Conservation (phyloP, 2,113 vertebrate genomes). For the Euleptes europaea region DNA sequence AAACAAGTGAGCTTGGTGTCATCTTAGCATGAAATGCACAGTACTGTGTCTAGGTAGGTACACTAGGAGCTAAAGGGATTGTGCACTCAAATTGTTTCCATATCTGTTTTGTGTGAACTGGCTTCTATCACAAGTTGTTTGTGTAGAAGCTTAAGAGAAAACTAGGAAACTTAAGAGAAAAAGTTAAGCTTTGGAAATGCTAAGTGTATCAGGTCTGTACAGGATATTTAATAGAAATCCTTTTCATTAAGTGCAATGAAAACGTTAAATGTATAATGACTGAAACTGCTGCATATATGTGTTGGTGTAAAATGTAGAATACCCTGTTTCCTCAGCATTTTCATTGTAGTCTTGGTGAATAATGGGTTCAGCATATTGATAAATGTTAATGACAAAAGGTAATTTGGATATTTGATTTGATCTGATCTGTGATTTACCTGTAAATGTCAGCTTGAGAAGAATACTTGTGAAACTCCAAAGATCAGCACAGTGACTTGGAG, state of each 20-base stretch:
- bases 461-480: neutral
- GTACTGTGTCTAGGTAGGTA: slow-evolving; percentile 26
- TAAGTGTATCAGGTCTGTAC: slow-evolving; percentile 55
- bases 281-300: slow-evolving; percentile 25
- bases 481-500: neutral
- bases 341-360: neutral
- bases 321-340: neutral
- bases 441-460: neutral
- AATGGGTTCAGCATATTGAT: neutral
- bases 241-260: slow-evolving; percentile 71
- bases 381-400: slow-evolving; percentile 9
- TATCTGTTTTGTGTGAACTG: slow-evolving; percentile 35
- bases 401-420: slow-evolving; percentile 40
- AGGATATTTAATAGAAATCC: slow-evolving; percentile 50
- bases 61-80: slow-evolving; percentile 63
- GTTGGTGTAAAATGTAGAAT: slow-evolving; percentile 14
- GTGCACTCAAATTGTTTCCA: slow-evolving; percentile 13
- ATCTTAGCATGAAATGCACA: neutral
- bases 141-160: neutral
- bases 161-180: slow-evolving; percentile 16
- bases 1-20: neutral
- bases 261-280: slow-evolving; percentile 63
- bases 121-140: neutral
- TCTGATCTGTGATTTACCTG: neutral
- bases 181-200: slow-evolving; percentile 46